Evolutionary conservation across 2,113 vertebrate genomes (phyloP).

Genomic region (Silurus asotus): DNA sequence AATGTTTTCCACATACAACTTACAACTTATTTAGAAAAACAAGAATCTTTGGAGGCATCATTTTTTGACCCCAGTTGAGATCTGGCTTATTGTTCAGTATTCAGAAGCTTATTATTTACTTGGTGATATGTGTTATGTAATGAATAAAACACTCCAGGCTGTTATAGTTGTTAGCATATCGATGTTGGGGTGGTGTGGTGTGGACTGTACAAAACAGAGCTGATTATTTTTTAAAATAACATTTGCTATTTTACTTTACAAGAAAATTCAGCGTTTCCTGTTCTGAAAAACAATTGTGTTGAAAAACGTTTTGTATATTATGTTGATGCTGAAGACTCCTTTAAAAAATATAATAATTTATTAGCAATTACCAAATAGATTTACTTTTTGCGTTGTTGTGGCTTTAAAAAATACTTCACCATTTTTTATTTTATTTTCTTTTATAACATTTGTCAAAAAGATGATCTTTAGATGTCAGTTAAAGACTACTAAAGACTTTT

Average conservation of each 20-base stretch:
- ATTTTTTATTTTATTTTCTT: neutral
- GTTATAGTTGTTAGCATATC: neutral
- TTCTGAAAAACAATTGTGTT: neutral
- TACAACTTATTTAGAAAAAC: neutral
- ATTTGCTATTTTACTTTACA: neutral
- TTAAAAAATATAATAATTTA: neutral
- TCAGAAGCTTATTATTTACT: neutral
- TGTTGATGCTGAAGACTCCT: neutral
- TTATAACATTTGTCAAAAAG: too few species aligned
- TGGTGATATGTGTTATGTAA: neutral
- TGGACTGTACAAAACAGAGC: neutral
- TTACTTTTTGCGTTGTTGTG: neutral
- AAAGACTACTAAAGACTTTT: too few species aligned
- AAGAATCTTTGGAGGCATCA: neutral
- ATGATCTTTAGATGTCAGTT: too few species aligned
- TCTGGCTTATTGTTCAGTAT: neutral
- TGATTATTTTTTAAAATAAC: neutral
- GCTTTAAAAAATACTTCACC: neutral
- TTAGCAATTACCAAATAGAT: neutral
- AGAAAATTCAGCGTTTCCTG: neutral
- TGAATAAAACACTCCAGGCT: neutral
- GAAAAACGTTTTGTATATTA: neutral
- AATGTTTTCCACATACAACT: neutral
- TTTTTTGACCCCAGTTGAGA: neutral
- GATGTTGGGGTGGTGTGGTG: neutral